Conservation (phyloP, 35 echinoderm and acorn worm genomes). For the Ptychodera flava region DNA sequence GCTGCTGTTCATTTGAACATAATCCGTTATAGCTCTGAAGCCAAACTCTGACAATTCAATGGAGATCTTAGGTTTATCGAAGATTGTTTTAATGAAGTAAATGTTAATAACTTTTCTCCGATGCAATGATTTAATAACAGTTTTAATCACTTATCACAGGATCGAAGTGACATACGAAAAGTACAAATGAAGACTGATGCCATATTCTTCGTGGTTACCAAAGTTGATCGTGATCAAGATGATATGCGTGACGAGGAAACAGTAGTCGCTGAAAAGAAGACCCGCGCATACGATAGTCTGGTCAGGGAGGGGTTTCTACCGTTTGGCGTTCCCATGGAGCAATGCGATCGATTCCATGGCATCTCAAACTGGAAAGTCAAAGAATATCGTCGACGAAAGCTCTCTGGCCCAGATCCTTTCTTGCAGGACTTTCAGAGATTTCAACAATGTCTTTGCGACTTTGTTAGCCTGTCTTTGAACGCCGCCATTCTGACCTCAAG, state of each 20-base stretch:
- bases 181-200: neutral
- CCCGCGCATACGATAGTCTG: neutral
- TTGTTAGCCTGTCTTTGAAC: neutral
- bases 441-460: neutral
- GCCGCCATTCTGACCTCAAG: neutral
- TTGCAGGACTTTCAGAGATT: neutral
- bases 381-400: neutral
- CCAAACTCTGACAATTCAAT: too few relatives aligned
- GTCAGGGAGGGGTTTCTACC: neutral
- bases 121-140: too few relatives aligned
- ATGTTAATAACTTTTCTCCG: too few relatives aligned
- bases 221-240: neutral
- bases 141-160: neutral
- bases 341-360: neutral
- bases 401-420: neutral
- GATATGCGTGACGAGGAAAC: neutral
- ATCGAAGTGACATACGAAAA: neutral
- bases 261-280: neutral
- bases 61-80: too few relatives aligned
- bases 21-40: too few relatives aligned
- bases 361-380: neutral
- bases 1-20: too few relatives aligned
- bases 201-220: neutral
- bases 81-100: too few relatives aligned
- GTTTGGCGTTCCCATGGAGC: neutral